phyloP scores from a whole-genome alignment of 2,113 vertebrate genomes.

The Dendropsophus ebraccatus region DNA sequence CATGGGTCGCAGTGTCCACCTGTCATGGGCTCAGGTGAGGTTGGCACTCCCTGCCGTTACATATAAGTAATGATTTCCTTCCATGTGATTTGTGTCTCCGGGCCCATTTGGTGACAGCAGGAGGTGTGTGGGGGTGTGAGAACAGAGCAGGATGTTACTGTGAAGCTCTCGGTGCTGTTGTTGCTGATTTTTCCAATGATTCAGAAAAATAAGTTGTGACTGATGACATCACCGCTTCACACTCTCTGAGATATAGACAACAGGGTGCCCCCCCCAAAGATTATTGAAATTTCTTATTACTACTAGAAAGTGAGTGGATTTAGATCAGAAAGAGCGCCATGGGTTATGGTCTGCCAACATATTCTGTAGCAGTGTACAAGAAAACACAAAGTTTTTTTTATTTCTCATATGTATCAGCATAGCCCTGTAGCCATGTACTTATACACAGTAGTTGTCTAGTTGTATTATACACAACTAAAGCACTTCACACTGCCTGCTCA shows the following conservation, averaged over 20 bases:
- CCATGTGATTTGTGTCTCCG: neutral
- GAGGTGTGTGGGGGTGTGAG: slow-evolving; percentile 13
- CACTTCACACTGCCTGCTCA: too few species aligned
- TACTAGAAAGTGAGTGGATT: too few species aligned
- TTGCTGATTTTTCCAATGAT: neutral
- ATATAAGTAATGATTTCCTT: neutral
- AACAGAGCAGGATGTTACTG: slow-evolving; percentile 18
- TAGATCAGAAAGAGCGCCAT: too few species aligned
- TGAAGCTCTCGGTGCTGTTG: slow-evolving; percentile 35
- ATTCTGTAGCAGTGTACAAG: too few species aligned
- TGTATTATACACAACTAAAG: too few species aligned
- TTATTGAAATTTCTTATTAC: too few species aligned
- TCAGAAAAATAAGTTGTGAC: neutral
- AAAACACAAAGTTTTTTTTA: too few species aligned
- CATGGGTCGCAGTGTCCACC: slow-evolving; percentile 89
- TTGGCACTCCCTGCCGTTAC: neutral
- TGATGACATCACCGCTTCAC: neutral
- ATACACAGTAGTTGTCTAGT: too few species aligned
- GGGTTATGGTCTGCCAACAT: too few species aligned
- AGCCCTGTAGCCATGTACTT: too few species aligned
- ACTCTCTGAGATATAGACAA: neutral
- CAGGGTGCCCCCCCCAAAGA: too few species aligned
- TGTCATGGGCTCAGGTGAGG: slow-evolving; percentile 90
- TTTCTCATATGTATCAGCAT: too few species aligned
- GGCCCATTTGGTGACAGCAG: slow-evolving; percentile 9